A percentile compares a stretch with the other conserved stretches of the same genome.
These are phyloP conservation scores for Siderastrea siderea DNA, from an alignment of 92 coral and sea anemone genomes.

Conservation along the genomic window DNA sequence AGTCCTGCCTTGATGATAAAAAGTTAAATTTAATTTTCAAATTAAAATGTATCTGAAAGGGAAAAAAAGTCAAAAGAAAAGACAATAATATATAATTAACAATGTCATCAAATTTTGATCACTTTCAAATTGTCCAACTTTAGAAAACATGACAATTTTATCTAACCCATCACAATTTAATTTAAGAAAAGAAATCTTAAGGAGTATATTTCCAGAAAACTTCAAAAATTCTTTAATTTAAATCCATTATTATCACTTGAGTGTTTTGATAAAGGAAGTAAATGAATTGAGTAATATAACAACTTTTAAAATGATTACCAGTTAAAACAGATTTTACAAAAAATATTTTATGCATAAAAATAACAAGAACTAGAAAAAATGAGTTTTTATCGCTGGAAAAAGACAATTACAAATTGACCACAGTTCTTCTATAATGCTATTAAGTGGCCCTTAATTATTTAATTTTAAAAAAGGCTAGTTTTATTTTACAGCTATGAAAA, in stretches of 20 bases:
- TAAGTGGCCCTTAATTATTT: conserved; percentile 22
- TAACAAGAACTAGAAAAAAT: background rate
- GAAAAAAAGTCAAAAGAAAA: background rate
- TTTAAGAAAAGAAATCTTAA: background rate
- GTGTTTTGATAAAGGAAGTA: background rate
- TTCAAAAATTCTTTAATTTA: background rate
- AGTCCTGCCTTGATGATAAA: background rate
- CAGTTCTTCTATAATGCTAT: background rate
- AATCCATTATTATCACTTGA: background rate
- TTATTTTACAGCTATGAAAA: background rate
- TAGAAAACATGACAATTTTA: conserved; percentile 19
- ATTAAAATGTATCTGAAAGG: background rate
- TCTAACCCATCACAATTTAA: conserved; percentile 14
- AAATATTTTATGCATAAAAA: background rate
- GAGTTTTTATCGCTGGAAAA: background rate
- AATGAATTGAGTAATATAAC: too few relatives aligned
- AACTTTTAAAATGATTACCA: background rate
- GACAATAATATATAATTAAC: conserved; percentile 25
- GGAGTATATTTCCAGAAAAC: background rate
- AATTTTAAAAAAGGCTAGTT: background rate
- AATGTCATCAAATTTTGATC: conserved; percentile 32
- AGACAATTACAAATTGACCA: background rate
- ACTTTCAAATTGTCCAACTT: background rate
- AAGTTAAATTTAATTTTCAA: background rate
- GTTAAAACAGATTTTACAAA: too few relatives aligned